These are phyloP conservation scores for Eristalis pertinax DNA, from an alignment of 2,888 invertebrate genomes.

Conservation along the genomic window DNA sequence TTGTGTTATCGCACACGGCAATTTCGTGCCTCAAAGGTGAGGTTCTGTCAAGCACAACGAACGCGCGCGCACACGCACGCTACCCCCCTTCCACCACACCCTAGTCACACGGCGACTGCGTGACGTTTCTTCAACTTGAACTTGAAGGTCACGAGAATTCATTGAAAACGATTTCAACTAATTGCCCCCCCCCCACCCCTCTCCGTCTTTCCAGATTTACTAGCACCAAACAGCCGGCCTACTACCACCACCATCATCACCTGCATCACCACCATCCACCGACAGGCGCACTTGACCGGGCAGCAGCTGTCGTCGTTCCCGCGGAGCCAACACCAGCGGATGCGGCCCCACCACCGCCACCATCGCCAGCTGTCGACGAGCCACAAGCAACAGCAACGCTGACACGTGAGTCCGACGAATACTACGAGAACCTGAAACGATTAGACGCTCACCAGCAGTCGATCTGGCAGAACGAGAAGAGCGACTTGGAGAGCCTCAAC, in stretches of 20 bases:
- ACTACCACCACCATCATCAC: slow-evolving; percentile 76
- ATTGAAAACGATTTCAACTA: slow-evolving; percentile 29
- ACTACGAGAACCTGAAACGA: slow-evolving; percentile 80
- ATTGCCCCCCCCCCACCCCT: too few relatives aligned
- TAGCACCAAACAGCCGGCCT: slow-evolving; percentile 55
- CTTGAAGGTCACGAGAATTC: slow-evolving; percentile 51
- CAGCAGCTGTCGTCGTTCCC: slow-evolving; percentile 64
- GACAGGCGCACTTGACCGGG: slow-evolving; percentile 70
- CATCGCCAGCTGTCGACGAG: slow-evolving; percentile 72
- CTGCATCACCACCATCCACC: slow-evolving; percentile 62
- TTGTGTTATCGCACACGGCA: slow-evolving; percentile 43
- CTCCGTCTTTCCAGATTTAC: slow-evolving; percentile 61
- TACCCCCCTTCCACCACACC: background rate
- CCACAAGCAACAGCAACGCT: slow-evolving; percentile 54
- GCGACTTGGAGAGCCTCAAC: slow-evolving; percentile 81
- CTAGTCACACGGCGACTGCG: slow-evolving; percentile 13
- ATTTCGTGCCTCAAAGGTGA: slow-evolving; percentile 14
- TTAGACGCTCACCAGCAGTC: slow-evolving; percentile 79
- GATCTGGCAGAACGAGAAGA: slow-evolving; percentile 81
- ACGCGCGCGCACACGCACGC: background rate
- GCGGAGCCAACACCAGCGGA: slow-evolving; percentile 39
- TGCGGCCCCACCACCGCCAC: slow-evolving; percentile 32
- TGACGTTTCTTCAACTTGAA: slow-evolving; percentile 61
- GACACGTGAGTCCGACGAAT: slow-evolving; percentile 79
- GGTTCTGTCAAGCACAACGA: slow-evolving; percentile 45